These are phyloP conservation scores for Pseudomyrmex pallidus DNA, from an alignment of 1,140 invertebrate species.

Conservation along the genomic window DNA sequence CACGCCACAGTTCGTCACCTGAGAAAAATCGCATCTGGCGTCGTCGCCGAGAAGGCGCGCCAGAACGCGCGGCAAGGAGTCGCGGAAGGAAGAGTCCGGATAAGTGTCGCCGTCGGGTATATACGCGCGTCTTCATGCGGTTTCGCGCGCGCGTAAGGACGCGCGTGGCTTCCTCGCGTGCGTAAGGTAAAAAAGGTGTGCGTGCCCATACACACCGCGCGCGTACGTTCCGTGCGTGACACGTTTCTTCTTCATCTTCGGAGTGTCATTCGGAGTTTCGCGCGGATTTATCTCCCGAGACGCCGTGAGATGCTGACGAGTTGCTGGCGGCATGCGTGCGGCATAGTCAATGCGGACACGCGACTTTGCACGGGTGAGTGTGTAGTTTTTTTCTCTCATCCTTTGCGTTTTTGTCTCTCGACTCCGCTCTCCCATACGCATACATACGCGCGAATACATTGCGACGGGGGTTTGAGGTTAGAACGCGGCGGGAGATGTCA, in stretches of 20 bases:
- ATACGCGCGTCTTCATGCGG: slow-evolving; percentile 19
- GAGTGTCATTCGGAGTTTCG: slow-evolving; percentile 32
- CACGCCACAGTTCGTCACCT: slow-evolving; percentile 22
- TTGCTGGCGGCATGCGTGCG: slow-evolving; percentile 74
- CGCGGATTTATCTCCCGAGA: slow-evolving; percentile 67
- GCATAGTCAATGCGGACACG: slow-evolving; percentile 74
- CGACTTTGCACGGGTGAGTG: slow-evolving; percentile 76
- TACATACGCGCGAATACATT: background rate
- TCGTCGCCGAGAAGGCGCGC: too few species aligned
- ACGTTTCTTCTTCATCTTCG: background rate
- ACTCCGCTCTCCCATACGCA: background rate
- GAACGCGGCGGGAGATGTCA: slow-evolving; percentile 18
- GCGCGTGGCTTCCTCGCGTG: slow-evolving; percentile 3
- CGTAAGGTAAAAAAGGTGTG: slow-evolving; percentile 12
- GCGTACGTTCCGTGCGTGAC: slow-evolving; percentile 50
- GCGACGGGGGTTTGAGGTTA: slow-evolving; percentile 44
- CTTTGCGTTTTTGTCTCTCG: background rate
- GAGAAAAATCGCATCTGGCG: background rate
- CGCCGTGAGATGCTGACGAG: slow-evolving; percentile 81
- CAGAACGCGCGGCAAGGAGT: too few species aligned
- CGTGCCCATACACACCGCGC: slow-evolving; percentile 22
- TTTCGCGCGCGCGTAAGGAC: slow-evolving; percentile 4
- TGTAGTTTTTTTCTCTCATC: background rate
- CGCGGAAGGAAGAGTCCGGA: too few species aligned
- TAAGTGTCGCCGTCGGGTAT: background rate